phyloP scores from a whole-genome alignment of 2,888 invertebrate genomes.

The Spialia ferax region DNA sequence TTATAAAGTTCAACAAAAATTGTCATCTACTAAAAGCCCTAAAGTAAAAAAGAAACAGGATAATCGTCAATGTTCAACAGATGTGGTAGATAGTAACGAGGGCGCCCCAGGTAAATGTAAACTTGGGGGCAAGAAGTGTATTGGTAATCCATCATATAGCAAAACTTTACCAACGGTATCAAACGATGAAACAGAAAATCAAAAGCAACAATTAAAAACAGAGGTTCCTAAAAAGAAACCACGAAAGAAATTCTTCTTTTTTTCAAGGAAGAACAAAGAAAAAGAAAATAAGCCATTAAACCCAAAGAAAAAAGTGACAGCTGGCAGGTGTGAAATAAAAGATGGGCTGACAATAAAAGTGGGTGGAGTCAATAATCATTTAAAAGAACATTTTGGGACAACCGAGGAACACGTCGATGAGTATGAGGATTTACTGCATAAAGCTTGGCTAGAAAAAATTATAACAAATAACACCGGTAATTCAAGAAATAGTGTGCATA shows the following conservation, averaged over 20 bases:
- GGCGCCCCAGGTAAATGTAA: conserved; percentile 73
- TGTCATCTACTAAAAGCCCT: conserved; percentile 46
- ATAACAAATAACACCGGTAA: conserved; percentile 59
- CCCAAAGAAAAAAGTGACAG: conserved; percentile 63
- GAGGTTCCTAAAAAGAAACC: conserved; percentile 52
- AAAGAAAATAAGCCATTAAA: conserved; percentile 54
- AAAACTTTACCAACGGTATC: conserved; percentile 48
- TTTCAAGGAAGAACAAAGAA: conserved; percentile 63
- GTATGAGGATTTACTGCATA: conserved; percentile 55
- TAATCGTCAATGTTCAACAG: conserved; percentile 51
- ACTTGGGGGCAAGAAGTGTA: conserved; percentile 71
- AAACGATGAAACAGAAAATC: conserved; percentile 46
- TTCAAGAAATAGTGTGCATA: conserved; percentile 64
- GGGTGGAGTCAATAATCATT: conserved; percentile 47
- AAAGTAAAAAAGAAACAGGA: conserved; percentile 47
- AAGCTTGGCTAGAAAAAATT: conserved; percentile 66
- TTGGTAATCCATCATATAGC: conserved; percentile 61
- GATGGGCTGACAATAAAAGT: conserved; percentile 66
- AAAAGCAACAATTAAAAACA: conserved; percentile 40
- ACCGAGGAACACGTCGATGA: conserved; percentile 47
- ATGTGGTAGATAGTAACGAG: conserved; percentile 58
- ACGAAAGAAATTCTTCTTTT: conserved; percentile 68
- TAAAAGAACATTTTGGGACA: conserved; percentile 41
- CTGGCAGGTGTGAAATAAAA: conserved; percentile 70
- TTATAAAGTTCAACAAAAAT: conserved; percentile 41